phyloP scores from a whole-genome alignment of 2,888 invertebrate genomes.

The Leptopilina drosophilae region DNA sequence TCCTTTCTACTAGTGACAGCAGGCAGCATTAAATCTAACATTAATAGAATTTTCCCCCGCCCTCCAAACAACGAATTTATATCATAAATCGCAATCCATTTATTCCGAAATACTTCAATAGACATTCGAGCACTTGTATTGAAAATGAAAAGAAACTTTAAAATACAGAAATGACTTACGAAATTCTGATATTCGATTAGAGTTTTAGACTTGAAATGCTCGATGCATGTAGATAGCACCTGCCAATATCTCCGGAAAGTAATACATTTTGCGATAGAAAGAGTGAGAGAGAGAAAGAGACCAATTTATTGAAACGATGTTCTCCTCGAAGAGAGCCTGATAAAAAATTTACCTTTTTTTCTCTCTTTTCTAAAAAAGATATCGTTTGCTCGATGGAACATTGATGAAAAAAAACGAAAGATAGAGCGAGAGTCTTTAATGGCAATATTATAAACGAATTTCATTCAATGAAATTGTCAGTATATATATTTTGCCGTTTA shows the following conservation, averaged over 20 bases:
- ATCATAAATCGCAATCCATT: too few species aligned
- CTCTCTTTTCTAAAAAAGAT: not conserved
- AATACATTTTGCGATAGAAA: slow-evolving; percentile 1
- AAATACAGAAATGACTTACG: not conserved
- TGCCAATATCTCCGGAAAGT: slow-evolving; percentile 15
- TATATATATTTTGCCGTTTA: slow-evolving; percentile 2
- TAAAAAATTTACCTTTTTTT: not conserved
- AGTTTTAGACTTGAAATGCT: slow-evolving; percentile 2
- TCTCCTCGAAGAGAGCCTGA: not conserved
- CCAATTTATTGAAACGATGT: slow-evolving; percentile 9
- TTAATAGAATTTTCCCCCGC: too few species aligned
- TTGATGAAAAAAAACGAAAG: not conserved
- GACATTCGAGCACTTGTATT: not conserved
- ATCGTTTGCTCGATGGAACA: slow-evolving; percentile 9
- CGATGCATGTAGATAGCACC: slow-evolving; percentile 13
- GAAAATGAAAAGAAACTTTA: slow-evolving; percentile 1
- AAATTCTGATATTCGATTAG: slow-evolving; percentile 9
- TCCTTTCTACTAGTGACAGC: too few species aligned
- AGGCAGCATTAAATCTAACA: too few species aligned
- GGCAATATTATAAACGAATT: slow-evolving; percentile 19
- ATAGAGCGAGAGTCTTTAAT: not conserved
- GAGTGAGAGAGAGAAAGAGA: not conserved
- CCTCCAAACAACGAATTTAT: too few species aligned
- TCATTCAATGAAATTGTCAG: slow-evolving; percentile 15
- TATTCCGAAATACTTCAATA: too few species aligned